Evolutionary conservation across 2,797 vertebrate genomes (phyloP).

Genomic region (Podarcis lilfordi): DNA sequence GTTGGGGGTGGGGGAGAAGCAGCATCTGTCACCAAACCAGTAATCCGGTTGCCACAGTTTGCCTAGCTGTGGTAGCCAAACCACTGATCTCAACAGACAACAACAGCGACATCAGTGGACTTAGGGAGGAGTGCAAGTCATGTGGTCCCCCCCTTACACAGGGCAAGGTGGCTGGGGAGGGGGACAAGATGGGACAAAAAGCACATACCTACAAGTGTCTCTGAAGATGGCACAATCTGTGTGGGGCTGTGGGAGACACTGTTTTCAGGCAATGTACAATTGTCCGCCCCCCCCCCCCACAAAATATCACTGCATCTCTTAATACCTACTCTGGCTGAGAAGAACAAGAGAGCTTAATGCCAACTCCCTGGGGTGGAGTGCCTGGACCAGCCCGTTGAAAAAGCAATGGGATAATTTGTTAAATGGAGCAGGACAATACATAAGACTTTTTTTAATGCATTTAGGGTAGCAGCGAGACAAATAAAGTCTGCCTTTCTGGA

Average conservation of each 20-base stretch:
- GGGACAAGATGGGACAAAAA: background rate
- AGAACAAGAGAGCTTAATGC: background rate
- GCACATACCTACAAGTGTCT: background rate
- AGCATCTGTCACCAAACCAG: background rate
- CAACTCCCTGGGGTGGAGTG: background rate
- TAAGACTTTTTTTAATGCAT: background rate
- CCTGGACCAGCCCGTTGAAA: background rate
- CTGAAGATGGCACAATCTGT: background rate
- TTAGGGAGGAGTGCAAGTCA: background rate
- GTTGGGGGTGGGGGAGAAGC: no score
- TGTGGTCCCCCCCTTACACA: background rate
- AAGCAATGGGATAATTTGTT: background rate
- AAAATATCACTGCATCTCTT: background rate
- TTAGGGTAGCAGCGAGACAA: background rate
- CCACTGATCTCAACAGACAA: background rate
- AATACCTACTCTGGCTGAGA: background rate
- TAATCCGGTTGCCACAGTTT: background rate
- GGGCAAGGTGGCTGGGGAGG: background rate
- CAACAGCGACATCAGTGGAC: background rate
- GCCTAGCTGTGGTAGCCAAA: background rate
- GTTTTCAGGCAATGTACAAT: background rate
- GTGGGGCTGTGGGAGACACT: conserved; percentile 2
- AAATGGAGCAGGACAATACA: background rate
- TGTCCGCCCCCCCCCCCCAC: background rate
- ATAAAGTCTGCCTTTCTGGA: background rate